These are phyloP conservation scores for Rhegmatorhina hoffmannsi DNA, from an alignment of 2,113 vertebrate genomes.

Conservation along the genomic window DNA sequence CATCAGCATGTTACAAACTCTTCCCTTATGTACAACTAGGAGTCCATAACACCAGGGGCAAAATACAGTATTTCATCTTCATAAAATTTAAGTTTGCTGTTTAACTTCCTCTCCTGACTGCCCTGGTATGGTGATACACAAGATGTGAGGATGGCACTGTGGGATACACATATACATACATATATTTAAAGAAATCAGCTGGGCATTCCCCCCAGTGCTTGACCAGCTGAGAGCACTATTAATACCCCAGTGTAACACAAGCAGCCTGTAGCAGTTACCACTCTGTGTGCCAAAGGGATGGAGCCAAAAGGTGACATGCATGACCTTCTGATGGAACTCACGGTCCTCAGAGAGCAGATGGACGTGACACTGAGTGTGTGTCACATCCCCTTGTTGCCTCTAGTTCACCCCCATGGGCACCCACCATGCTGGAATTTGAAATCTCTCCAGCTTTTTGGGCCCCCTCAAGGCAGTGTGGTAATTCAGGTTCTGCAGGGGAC, in stretches of 20 bases:
- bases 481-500: neutral
- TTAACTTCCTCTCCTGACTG: neutral
- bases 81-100: neutral
- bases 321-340: constrained; percentile 13
- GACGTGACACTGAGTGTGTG: neutral
- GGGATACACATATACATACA: neutral
- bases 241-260: neutral
- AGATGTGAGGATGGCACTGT: neutral
- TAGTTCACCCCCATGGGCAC: neutral
- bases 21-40: neutral
- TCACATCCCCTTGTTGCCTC: neutral
- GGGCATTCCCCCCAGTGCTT: neutral
- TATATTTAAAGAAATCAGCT: neutral
- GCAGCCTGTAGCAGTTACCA: neutral
- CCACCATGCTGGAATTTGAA: neutral
- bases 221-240: neutral
- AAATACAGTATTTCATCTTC: neutral
- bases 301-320: neutral
- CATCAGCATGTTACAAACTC: neutral
- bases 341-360: neutral
- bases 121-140: neutral
- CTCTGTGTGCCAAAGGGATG: neutral
- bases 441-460: neutral
- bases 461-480: neutral
- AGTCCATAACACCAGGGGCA: neutral